phyloP scores from a whole-genome alignment of 2,888 invertebrate genomes.

The Escarpia spicata region DNA sequence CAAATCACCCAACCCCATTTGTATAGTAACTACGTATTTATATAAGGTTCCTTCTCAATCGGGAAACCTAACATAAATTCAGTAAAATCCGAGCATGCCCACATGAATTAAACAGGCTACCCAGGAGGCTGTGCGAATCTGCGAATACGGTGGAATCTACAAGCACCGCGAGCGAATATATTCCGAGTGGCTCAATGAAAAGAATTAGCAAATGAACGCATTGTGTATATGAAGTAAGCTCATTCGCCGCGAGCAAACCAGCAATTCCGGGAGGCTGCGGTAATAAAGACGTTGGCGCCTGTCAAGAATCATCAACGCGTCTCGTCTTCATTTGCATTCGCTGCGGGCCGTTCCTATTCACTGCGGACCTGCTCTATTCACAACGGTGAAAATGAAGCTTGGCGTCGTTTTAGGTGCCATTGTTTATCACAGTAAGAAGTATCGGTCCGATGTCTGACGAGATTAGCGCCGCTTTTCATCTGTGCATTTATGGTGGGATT shows the following conservation, averaged over 20 bases:
- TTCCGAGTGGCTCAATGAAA: not conserved
- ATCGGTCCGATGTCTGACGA: not conserved
- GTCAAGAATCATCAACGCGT: conserved; percentile 6
- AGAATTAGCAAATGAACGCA: not conserved
- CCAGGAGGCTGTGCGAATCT: not conserved
- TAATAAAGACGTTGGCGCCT: conserved; percentile 8
- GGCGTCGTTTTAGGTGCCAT: not conserved
- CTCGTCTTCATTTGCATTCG: conserved; percentile 1
- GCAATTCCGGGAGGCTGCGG: not conserved
- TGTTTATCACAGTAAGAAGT: conserved; percentile 7
- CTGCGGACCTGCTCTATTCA: conserved; percentile 16
- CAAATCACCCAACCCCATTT: not conserved
- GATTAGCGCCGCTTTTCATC: not conserved
- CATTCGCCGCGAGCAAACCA: not conserved
- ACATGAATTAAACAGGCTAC: not conserved
- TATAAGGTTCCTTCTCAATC: not conserved
- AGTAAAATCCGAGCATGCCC: not conserved
- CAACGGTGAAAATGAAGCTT: not conserved
- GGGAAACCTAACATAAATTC: too few relatives aligned
- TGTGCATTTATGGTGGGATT: not conserved
- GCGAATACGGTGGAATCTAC: not conserved
- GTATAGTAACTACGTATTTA: not conserved
- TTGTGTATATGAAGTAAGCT: conserved; percentile 16
- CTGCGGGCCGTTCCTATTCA: not conserved
- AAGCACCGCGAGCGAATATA: not conserved